Conservation (phyloP, 2,888 invertebrate genomes). For the Incurvaria masculella region DNA sequence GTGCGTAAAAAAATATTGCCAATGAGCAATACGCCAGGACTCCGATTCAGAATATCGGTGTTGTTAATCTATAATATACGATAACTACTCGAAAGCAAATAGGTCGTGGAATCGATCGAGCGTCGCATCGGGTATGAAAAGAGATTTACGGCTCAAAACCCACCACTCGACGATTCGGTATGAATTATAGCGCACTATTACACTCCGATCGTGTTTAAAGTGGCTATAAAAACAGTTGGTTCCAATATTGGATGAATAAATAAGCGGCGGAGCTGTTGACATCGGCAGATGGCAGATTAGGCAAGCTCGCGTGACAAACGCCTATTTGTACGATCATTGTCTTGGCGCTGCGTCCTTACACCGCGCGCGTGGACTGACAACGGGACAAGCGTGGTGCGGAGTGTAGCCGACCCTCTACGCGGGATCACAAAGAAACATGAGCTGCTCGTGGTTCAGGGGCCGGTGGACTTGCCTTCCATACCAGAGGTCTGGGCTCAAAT, state of each 20-base stretch:
- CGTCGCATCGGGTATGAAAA: background rate
- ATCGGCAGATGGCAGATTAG: constrained; percentile 46
- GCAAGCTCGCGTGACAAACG: constrained; percentile 45
- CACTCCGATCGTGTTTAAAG: background rate
- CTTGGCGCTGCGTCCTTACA: constrained; percentile 39
- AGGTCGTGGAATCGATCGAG: background rate
- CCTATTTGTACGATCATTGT: constrained; percentile 55
- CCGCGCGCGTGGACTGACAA: constrained; percentile 27
- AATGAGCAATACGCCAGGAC: no score
- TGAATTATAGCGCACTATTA: background rate
- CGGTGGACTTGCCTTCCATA: no score
- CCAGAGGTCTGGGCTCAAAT: no score
- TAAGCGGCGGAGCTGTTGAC: constrained; percentile 33
- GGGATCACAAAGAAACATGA: no score
- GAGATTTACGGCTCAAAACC: background rate
- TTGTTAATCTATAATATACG: no score
- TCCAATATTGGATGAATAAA: constrained; percentile 45
- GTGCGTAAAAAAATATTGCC: no score
- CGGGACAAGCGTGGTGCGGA: background rate
- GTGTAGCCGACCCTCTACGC: background rate
- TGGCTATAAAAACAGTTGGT: constrained; percentile 37
- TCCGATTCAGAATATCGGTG: no score
- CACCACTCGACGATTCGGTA: background rate
- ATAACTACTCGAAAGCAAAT: no score
- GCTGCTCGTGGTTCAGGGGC: no score